Conservation (phyloP, 2,888 invertebrate genomes). For the Zeuzera pyrina region DNA sequence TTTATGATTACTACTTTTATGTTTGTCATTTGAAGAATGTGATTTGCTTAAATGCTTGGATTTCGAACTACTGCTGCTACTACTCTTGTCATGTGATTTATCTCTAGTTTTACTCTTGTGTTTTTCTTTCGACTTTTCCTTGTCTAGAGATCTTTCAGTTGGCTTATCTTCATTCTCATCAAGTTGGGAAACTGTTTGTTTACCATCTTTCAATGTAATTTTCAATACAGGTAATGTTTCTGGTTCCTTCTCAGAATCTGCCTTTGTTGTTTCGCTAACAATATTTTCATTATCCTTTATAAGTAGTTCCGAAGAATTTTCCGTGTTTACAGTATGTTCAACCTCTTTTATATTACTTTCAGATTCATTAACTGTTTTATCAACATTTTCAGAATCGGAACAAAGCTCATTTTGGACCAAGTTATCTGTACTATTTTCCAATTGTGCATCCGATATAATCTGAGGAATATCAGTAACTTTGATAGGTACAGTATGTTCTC, state of each 20-base stretch:
- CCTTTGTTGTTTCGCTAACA: constrained; percentile 16
- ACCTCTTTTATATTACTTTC: constrained; percentile 14
- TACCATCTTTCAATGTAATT: constrained; percentile 81
- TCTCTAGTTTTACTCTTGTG: constrained; percentile 50
- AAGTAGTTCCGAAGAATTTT: constrained; percentile 15
- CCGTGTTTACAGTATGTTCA: constrained; percentile 14
- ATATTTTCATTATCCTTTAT: constrained; percentile 14
- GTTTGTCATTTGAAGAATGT: constrained; percentile 52
- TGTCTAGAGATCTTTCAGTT: constrained; percentile 36
- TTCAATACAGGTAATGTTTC: constrained; percentile 65
- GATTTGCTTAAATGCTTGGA: constrained; percentile 58
- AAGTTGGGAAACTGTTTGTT: constrained; percentile 78
- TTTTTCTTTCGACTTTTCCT: constrained; percentile 44
- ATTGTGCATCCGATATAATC: constrained; percentile 39
- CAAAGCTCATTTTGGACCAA: constrained; percentile 19
- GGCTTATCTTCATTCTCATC: constrained; percentile 46
- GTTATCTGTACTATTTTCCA: constrained; percentile 24
- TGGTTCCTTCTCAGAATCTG: constrained; percentile 31
- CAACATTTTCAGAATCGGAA: constrained; percentile 12
- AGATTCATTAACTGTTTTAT: constrained; percentile 17
- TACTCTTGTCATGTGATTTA: constrained; percentile 65
- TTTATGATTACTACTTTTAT: constrained; percentile 44
- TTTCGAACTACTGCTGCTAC: constrained; percentile 32
- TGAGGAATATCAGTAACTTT: constrained; percentile 47
- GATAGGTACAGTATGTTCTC: constrained; percentile 72